Evolutionary conservation across 2,888 invertebrate genomes (phyloP).

Genomic region (Bugulina stolonifera): DNA sequence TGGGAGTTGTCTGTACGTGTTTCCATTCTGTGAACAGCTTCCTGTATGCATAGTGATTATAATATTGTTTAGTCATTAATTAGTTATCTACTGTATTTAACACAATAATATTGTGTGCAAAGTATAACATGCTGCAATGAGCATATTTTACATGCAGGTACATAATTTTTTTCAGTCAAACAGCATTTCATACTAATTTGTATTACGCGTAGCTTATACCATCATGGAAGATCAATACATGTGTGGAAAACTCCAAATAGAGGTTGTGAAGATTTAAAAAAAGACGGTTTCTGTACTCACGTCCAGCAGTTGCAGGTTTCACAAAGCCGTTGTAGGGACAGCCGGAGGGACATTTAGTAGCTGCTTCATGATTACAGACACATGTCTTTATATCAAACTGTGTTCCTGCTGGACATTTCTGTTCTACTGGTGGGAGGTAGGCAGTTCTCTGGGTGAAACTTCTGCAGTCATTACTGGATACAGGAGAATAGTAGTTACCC

Average conservation of each 20-base stretch:
- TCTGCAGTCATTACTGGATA: no score
- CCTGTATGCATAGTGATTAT: no score
- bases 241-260: neutral
- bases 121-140: no score
- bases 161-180: no score
- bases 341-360: neutral
- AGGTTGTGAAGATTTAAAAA: neutral
- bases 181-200: no score
- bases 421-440: neutral
- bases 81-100: neutral
- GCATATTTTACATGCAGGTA: no score
- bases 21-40: conserved; percentile 11
- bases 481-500: no score
- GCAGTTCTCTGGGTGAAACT: neutral
- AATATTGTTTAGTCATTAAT: neutral
- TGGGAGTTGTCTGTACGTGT: neutral
- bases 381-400: neutral
- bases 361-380: neutral
- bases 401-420: neutral
- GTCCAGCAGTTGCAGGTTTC: neutral
- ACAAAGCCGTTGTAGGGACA: neutral
- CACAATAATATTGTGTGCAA: neutral
- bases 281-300: neutral
- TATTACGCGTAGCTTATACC: no score
- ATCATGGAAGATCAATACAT: neutral